phyloP scores from a whole-genome alignment of 2,113 vertebrate species.

The Dicaeum eximium region DNA sequence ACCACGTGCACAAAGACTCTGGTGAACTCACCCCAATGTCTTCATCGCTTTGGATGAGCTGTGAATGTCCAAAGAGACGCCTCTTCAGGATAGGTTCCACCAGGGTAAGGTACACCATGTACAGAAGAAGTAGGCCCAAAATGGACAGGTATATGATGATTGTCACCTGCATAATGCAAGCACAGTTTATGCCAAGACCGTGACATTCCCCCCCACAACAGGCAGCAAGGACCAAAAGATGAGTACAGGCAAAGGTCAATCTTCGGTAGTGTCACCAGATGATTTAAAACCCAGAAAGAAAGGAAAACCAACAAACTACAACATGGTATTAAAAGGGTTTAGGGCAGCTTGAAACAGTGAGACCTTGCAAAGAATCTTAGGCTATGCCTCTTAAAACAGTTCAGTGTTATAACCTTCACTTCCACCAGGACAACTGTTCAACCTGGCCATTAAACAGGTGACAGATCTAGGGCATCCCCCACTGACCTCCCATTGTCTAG shows the following conservation, averaged over 20 bases:
- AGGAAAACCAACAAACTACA: neutral
- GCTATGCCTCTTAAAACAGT: neutral
- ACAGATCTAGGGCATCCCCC: neutral
- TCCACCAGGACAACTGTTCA: neutral
- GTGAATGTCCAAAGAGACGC: conserved; percentile 93
- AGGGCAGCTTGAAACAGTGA: neutral
- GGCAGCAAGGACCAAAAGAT: neutral
- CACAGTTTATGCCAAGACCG: neutral
- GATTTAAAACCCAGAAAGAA: neutral
- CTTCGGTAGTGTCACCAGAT: neutral
- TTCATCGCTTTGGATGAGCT: conserved; percentile 93
- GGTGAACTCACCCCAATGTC: conserved; percentile 87
- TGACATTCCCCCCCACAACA: neutral
- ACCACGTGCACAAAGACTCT: neutral
- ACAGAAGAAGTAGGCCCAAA: conserved; percentile 91
- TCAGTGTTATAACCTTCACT: neutral
- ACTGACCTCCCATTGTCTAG: neutral
- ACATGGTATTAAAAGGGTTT: neutral
- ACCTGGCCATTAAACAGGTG: neutral
- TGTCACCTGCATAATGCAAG: conserved; percentile 78
- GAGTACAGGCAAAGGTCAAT: neutral
- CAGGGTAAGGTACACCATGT: conserved; percentile 97
- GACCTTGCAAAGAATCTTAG: neutral
- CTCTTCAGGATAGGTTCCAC: conserved; percentile 95
- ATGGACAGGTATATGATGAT: conserved; percentile 97